Evolutionary conservation across 2,888 invertebrate genomes (phyloP), one percentile per base, ranked within the genome.

Genomic region (Ethmia dodecea): DNA sequence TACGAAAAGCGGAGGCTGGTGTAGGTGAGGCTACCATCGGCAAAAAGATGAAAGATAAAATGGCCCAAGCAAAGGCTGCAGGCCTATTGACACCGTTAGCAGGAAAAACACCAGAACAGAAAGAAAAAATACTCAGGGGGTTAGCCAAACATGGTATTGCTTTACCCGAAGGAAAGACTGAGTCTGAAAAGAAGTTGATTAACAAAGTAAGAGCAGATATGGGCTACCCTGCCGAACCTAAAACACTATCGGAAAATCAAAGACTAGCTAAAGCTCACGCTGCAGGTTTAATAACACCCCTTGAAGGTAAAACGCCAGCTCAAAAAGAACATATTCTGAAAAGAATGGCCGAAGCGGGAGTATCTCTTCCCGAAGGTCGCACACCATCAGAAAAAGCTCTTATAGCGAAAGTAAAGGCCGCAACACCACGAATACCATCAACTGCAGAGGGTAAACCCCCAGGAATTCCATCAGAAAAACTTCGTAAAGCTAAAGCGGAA

Each of bases 291-390:
- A 39, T 51, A 8, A 42, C 44, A 0, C 60, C 62, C 1, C 25
- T 63, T 13, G 56, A 58, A 49, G 60, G 60, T 0, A 56, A 64
- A 43, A 14, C 56, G 2, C 9, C 41, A 1, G 18, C 40, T 3
- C 31, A 61, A 15, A 64, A 58, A 34, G 54, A 57, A 35, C 52
- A 40, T 24, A 48, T 47, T 27, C 13, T 49, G 0, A 47, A 36
- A 34, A 38, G 38, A 5, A 16, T 46, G 22, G 49, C 43, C 1
- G 47, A 47, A 13, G 13, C 45, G 11, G 55, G 52, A 2, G n/a
- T 55, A n/a, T 42, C 45, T 3, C 35, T 56, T 8, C 53, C 55
- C 1, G 52, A 52, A 33, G 55, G 54, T 0, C 30, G 49, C 12
- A 50, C 49, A 1, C n/a, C 13, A 14, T 53, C 4, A 9, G 31